phyloP scores from a whole-genome alignment of 2,797 vertebrate species.

The Sebastes ruberrimus region DNA sequence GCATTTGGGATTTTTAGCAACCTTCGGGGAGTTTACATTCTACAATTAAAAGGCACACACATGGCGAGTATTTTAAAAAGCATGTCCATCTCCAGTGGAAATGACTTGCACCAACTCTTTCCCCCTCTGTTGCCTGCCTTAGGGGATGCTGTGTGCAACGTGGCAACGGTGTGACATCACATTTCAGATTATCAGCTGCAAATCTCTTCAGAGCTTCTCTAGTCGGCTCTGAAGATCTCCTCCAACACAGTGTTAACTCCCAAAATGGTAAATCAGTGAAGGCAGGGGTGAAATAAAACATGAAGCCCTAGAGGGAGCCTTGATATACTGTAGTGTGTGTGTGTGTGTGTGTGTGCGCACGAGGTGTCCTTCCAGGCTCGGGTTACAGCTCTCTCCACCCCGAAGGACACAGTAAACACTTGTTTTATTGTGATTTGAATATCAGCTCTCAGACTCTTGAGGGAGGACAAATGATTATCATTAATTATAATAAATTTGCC shows the following conservation, averaged over 20 bases:
- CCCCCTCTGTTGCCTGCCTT: background rate
- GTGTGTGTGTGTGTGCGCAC: background rate
- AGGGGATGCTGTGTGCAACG: background rate
- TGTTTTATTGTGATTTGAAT: conserved; percentile 76
- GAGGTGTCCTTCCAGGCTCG: conserved; percentile 56
- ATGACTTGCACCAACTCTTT: background rate
- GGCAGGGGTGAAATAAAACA: conserved; percentile 6
- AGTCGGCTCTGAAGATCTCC: background rate
- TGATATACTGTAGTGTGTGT: background rate
- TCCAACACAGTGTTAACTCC: conserved; percentile 16
- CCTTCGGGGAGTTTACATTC: background rate
- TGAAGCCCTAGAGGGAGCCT: background rate
- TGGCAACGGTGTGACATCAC: conserved; percentile 13
- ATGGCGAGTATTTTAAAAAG: background rate
- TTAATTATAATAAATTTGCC: conserved; percentile 88
- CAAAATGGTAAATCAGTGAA: conserved; percentile 5
- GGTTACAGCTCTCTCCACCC: conserved; percentile 57
- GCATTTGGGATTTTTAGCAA: background rate
- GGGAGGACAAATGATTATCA: conserved; percentile 83
- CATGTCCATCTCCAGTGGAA: background rate
- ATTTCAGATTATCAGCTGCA: conserved; percentile 11
- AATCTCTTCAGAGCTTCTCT: background rate
- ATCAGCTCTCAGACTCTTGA: conserved; percentile 71
- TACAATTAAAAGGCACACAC: background rate
- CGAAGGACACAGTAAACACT: conserved; percentile 65